Conservation (phyloP, 2,888 invertebrate genomes). For the Lochmaea capreae region DNA sequence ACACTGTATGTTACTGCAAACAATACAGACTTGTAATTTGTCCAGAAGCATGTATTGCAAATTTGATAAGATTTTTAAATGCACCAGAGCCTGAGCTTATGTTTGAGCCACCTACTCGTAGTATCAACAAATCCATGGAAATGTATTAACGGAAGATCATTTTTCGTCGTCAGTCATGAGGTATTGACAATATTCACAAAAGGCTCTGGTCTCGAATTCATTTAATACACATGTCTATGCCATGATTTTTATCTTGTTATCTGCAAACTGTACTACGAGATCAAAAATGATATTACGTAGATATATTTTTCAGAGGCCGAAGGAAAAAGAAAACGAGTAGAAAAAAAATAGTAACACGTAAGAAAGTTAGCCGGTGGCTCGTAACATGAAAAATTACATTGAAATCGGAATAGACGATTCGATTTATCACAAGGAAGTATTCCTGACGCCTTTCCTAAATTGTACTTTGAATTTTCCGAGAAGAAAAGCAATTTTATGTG, state of each 20-base stretch:
- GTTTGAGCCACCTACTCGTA: no score
- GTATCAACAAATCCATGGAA: no score
- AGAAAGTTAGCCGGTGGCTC: slow-evolving; percentile 22
- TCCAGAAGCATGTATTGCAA: no score
- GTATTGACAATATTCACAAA: no score
- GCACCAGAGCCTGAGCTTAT: no score
- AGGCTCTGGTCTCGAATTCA: no score
- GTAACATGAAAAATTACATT: slow-evolving; percentile 27
- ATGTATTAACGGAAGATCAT: no score
- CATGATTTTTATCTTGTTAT: background rate
- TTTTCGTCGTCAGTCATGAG: no score
- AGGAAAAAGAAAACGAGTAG: background rate
- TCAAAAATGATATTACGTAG: background rate
- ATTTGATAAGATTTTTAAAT: no score
- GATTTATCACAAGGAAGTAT: slow-evolving; percentile 22
- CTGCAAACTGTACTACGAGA: background rate
- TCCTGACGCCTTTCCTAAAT: slow-evolving; percentile 6
- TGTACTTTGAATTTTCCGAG: background rate
- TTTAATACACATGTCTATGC: no score
- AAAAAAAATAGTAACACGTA: slow-evolving; percentile 13
- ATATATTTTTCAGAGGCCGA: background rate
- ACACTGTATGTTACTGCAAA: no score
- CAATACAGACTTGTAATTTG: no score
- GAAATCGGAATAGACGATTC: slow-evolving; percentile 24
- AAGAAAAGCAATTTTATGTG: background rate